Evolutionary conservation across 2,888 invertebrate genomes (phyloP).

Genomic region (Neoitamus cyanurus): DNA sequence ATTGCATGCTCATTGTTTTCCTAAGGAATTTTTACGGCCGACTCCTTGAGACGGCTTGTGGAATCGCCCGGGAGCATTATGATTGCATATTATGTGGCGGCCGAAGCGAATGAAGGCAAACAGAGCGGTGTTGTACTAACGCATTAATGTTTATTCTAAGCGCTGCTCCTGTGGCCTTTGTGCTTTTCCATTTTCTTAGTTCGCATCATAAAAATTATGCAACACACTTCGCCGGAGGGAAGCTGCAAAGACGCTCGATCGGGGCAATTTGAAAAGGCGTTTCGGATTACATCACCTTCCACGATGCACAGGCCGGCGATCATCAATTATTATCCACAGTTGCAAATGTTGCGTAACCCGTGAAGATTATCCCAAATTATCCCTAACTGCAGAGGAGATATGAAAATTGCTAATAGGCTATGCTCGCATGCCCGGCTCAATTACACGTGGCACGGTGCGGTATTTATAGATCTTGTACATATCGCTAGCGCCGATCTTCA

Average conservation of each 20-base stretch:
- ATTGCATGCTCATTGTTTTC: conserved; percentile 13
- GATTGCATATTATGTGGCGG: too few species aligned
- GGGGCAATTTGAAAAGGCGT: not conserved
- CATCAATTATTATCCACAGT: not conserved
- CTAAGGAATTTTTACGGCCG: not conserved
- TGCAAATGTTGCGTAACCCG: conserved; percentile 1
- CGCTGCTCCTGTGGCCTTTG: not conserved
- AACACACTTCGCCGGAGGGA: not conserved
- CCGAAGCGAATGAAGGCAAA: not conserved
- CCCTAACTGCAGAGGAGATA: not conserved
- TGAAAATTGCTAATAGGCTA: not conserved
- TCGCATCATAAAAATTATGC: not conserved
- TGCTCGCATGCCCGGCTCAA: not conserved
- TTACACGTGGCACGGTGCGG: not conserved
- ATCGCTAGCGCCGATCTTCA: not conserved
- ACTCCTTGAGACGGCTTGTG: not conserved
- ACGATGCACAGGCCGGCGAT: not conserved
- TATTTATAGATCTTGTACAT: not conserved
- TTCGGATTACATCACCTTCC: not conserved
- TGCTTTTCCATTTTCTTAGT: not conserved
- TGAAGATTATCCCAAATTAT: not conserved
- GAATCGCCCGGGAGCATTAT: not conserved
- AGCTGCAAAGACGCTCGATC: not conserved
- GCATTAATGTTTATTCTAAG: not conserved
- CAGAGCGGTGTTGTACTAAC: not conserved